Evolutionary conservation across 2,113 vertebrate genomes (phyloP), one percentile per base, ranked within the genome.

Genomic region (Gallinago jamesoni): DNA sequence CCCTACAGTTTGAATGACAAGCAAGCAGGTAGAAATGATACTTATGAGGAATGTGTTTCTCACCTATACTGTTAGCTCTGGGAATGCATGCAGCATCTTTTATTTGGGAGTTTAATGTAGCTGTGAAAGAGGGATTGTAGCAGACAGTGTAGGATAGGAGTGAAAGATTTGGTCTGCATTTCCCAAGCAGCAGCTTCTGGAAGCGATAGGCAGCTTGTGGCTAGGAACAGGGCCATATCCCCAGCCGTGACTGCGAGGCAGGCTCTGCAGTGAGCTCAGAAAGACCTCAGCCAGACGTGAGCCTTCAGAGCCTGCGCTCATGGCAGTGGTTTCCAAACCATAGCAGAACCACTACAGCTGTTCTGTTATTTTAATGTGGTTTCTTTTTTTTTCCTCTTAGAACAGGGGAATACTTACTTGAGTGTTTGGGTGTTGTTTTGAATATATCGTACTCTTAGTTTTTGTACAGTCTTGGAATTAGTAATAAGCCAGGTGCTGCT

Each of bases 161-260:
- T 70, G 50, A 88, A 81, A 77, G 50, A 25, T 62, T 79, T 73
- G 37, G 25, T 82, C 39, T 83, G 27, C 37, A 2, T 88, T 84
- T 96, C 75, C 52, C n/a, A 88, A 93, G 77, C 94, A 90, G 90
- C 87, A 96, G 88, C 83, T 94, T 28, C 92, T 96, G 92, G 90
- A 96, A 93, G 48, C 1, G 0, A 41, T 90, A 31, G 0, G 39
- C 56, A 84, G 84, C 73, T 89, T 88, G 84, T 92, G 95, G 79
- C 85, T 81, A 93, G 94, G 94, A 96, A 56, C 63, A 41, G 48
- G 74, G 91, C 89, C 88, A 89, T 89, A 57, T 78, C 23, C n/a
- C 75, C 12, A 21, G 85, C 85, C 2, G 0, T 70, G 87, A 39
- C 73, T 93, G 76, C 33, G 55, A 23, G 59, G 41, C 35, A 79